Percentiles rank a stretch among this genome's conserved stretches.
Evolutionary conservation across 2,888 invertebrate genomes (phyloP).

Genomic region (Mythimna pallens): DNA sequence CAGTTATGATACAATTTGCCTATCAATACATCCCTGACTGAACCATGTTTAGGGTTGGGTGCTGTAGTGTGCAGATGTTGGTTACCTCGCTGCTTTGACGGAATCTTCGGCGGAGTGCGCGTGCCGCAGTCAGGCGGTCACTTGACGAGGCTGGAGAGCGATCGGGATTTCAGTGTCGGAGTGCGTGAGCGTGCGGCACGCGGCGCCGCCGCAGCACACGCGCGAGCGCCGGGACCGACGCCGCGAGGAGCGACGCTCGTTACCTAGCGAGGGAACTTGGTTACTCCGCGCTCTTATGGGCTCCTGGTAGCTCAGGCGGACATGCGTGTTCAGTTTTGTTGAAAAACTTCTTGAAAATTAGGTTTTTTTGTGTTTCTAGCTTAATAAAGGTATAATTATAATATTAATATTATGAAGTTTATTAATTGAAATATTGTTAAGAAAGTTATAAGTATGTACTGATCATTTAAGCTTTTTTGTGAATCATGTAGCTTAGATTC

Average conservation of each 20-base stretch:
- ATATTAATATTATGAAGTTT: not conserved
- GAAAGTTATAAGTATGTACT: not conserved
- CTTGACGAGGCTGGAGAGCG: slow-evolving; percentile 90
- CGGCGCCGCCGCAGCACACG: slow-evolving; percentile 84
- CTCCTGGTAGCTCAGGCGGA: slow-evolving; percentile 39
- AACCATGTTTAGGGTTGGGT: too few species aligned
- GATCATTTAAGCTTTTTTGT: not conserved
- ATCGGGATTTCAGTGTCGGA: slow-evolving; percentile 90
- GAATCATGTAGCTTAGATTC: not conserved
- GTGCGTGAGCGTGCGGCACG: slow-evolving; percentile 85
- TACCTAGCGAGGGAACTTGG: slow-evolving; percentile 72
- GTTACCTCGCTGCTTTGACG: slow-evolving; percentile 44
- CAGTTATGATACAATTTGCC: too few species aligned
- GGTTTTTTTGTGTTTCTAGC: not conserved
- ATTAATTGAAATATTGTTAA: not conserved
- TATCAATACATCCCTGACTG: too few species aligned
- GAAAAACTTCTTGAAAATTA: not conserved
- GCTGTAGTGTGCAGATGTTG: slow-evolving; percentile 10
- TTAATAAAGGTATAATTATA: not conserved
- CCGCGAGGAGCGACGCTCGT: slow-evolving; percentile 86
- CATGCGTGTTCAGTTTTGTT: slow-evolving; percentile 13
- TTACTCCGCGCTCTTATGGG: not conserved
- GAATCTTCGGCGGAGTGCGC: slow-evolving; percentile 51
- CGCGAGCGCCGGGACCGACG: slow-evolving; percentile 88
- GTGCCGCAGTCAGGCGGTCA: slow-evolving; percentile 84